phyloP scores from a whole-genome alignment of 2,113 vertebrate genomes.

The Emydocephalus ijimae region DNA sequence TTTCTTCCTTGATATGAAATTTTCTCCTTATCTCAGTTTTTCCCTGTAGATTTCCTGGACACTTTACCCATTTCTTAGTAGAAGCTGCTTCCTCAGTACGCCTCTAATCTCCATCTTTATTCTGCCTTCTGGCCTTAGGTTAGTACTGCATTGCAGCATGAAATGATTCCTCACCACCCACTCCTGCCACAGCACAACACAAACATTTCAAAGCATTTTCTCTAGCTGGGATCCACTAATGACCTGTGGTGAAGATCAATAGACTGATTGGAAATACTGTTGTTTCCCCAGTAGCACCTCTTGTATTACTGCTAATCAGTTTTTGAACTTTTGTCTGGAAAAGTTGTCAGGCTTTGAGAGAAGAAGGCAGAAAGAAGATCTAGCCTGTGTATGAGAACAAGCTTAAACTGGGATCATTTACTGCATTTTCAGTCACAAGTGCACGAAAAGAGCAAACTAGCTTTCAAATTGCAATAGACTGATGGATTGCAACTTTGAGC shows the following conservation, averaged over 20 bases:
- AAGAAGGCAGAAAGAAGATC: neutral
- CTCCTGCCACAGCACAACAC: neutral
- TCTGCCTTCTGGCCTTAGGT: neutral
- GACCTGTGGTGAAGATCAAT: conserved; percentile 22
- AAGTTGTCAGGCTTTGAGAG: neutral
- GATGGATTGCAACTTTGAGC: neutral
- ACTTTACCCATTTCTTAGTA: neutral
- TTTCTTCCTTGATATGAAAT: neutral
- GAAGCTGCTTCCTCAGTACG: neutral
- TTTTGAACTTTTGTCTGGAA: conserved; percentile 8
- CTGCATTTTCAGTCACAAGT: neutral
- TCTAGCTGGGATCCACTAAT: conserved; percentile 10
- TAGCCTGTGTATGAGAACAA: neutral
- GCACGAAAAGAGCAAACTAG: neutral
- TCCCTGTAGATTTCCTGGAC: neutral
- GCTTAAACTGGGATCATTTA: neutral
- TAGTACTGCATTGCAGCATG: neutral
- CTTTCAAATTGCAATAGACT: neutral
- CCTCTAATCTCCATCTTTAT: neutral
- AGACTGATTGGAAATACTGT: conserved; percentile 29
- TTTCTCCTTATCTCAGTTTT: neutral
- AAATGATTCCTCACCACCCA: neutral
- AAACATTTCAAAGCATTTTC: neutral
- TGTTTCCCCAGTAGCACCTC: conserved; percentile 17
- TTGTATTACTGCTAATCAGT: conserved; percentile 43